Base-by-base conservation (phyloP, 2,113 vertebrate species). In the Empidonax traillii region DNA sequence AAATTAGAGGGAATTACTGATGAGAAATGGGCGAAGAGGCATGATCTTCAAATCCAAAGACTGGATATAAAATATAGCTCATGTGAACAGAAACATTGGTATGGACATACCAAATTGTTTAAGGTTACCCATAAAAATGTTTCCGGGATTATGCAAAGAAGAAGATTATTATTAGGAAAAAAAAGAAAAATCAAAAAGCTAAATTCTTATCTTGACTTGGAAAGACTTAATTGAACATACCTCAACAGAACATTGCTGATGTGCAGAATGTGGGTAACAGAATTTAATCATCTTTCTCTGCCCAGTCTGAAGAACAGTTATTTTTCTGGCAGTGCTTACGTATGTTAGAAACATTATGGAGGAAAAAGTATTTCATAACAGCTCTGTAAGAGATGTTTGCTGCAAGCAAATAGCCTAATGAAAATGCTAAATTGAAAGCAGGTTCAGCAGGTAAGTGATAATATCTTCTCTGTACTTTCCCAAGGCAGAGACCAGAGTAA, bases 381-480 rank as follows among this genome's bases (percentile, higher is more conserved):
- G 59, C 63, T 84, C 68, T 16, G 37, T 74, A 78, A 74, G 59
- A 85, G 33, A 86, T 81, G 68, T 87, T 94, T 95, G 76, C 85
- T 85, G 19, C 61, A 87, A 69, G 63, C 49, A 94, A 96, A 95
- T n/a, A 97, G 21, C 30, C 72, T 85, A 85, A 91, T 87, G 87
- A 91, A 94, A 87, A 79, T 11, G 16, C 66, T 85, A 89, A 75
- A 47, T 33, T 1, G 6, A 76, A 89, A 96, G 52, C 33, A 83
- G 14, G 14, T 44, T 46, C 12, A 16, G 13, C 19, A 90, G 49
- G 61, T 47, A 72, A 81, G 46, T 72, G 74, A 95, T 89, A 85
- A 30, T 39, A 93, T 82, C 87, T 94, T 72, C 33, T 56, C 52
- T 87, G 44, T 76, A 87, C 66, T 91, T 90, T 95, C 61, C 83